These are phyloP conservation scores for Rallus crepitans DNA, from an alignment of 2,797 vertebrate species.

Conservation along the genomic window DNA sequence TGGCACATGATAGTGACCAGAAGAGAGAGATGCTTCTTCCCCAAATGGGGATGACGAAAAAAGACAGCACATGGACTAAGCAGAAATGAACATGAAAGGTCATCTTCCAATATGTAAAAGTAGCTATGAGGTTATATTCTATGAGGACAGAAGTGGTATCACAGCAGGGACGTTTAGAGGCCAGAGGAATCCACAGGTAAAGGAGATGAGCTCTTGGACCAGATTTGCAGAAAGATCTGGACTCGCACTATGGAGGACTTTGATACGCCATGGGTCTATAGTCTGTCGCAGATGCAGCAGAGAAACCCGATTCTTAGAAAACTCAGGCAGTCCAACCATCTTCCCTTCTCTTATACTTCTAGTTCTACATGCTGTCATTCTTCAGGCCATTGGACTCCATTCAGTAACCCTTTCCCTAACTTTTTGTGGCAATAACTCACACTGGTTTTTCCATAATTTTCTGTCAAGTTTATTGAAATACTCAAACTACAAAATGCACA, in stretches of 20 bases:
- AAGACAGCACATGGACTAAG: not conserved
- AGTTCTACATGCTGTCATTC: not conserved
- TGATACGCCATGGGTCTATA: not conserved
- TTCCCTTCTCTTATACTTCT: not conserved
- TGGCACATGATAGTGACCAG: not conserved
- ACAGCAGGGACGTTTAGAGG: not conserved
- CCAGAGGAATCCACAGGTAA: not conserved
- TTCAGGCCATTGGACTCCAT: not conserved
- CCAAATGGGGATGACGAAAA: rapidly evolving
- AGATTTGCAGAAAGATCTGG: not conserved
- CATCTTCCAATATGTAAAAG: not conserved
- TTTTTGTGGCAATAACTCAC: not conserved
- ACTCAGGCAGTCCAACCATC: not conserved
- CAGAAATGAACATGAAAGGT: not conserved
- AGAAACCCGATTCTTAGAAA: not conserved
- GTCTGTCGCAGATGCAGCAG: not conserved
- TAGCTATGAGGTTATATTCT: not conserved
- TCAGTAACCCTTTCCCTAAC: not conserved
- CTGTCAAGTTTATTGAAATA: not conserved
- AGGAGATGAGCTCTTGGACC: not conserved
- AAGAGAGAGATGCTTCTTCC: not conserved
- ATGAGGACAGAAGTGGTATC: not conserved
- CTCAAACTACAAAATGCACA: not conserved
- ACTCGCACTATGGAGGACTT: not conserved
- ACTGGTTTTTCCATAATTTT: not conserved